Base-by-base conservation (phyloP, 2,888 invertebrate species). In the Dryocosmus kuriphilus region DNA sequence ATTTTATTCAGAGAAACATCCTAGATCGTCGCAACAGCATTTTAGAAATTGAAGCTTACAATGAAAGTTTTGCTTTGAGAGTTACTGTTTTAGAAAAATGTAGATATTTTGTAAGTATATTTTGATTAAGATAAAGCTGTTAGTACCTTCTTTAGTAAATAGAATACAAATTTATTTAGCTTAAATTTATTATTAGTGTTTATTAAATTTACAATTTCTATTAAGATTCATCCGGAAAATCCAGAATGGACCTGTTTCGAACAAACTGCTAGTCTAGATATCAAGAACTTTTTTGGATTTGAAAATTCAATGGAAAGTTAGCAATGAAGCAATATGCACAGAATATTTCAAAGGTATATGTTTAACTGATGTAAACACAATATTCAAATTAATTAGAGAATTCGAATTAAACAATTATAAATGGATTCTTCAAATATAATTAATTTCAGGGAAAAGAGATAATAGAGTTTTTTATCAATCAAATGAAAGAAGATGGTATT, bases 171-270 rank as follows among this genome's bases (percentile, higher is more conserved):
- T 16, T 16, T 3, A n/a, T 9, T 62, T 74, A 8, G 5, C n/a
- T 30, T 67, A 32, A 41, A 41, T 1, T 16, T 16, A 77, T 8
- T 74, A 32, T 76, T 24, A 61, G 14, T 75, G 14, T 41, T 41
- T 30, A 16, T 8, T 19, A 27, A 27, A 63, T 35, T 24, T n/a
- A 27, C 46, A 55, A 8, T 61, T 46, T 51, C 4, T 11, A 3
- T 88, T 8, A 89, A 97, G 97, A 96, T 97, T 19, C 98, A 98
- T 92, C 97, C 98, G 0, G 98, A 98, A 88, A 98, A 98, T 92
- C 92, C 96, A 0, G 95, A 96, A 63, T 98, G 98, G 98, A 98
- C 98, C 1, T 98, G 98, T 89, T 98, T 98, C 92, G 98, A 98
- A 92, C 98, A 98, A 92, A 95, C 94, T 77, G 98, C 98, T 30